phyloP scores from a whole-genome alignment of 2,797 vertebrate genomes.

The Gastrophryne carolinensis region DNA sequence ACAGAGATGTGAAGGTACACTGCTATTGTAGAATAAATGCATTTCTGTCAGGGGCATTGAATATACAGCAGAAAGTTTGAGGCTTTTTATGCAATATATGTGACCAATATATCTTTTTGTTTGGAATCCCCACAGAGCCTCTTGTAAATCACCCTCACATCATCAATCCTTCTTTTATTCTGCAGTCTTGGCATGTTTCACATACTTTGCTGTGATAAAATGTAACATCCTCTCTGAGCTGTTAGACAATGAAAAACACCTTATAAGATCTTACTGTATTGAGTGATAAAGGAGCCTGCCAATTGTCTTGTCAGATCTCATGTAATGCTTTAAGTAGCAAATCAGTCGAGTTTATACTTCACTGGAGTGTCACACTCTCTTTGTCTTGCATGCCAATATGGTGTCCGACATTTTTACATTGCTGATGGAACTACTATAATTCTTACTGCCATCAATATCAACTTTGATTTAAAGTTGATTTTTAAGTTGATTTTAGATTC shows the following conservation, averaged over 20 bases:
- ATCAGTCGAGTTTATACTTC: constrained; percentile 12
- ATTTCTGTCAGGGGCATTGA: too few relatives aligned
- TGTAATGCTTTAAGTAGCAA: constrained; percentile 4
- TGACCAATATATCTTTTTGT: too few relatives aligned
- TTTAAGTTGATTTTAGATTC: too few relatives aligned
- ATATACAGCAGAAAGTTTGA: too few relatives aligned
- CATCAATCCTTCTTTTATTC: neutral
- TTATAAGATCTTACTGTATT: constrained; percentile 25
- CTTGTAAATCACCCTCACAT: too few relatives aligned
- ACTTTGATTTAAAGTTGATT: too few relatives aligned
- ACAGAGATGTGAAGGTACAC: too few relatives aligned
- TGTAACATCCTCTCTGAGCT: constrained; percentile 10
- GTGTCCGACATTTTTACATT: neutral
- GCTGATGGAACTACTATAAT: too few relatives aligned
- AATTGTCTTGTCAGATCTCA: constrained; percentile 29
- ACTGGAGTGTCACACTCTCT: neutral
- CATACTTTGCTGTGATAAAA: neutral
- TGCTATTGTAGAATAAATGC: too few relatives aligned
- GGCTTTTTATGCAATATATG: too few relatives aligned
- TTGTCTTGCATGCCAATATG: neutral
- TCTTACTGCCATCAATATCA: too few relatives aligned
- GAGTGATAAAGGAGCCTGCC: constrained; percentile 32
- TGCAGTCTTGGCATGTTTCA: constrained; percentile 3
- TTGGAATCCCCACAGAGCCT: neutral
- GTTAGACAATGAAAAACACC: constrained; percentile 10